Evolutionary conservation across 2,797 vertebrate species (phyloP).

Genomic region (Myoxocephalus aenaeus): DNA sequence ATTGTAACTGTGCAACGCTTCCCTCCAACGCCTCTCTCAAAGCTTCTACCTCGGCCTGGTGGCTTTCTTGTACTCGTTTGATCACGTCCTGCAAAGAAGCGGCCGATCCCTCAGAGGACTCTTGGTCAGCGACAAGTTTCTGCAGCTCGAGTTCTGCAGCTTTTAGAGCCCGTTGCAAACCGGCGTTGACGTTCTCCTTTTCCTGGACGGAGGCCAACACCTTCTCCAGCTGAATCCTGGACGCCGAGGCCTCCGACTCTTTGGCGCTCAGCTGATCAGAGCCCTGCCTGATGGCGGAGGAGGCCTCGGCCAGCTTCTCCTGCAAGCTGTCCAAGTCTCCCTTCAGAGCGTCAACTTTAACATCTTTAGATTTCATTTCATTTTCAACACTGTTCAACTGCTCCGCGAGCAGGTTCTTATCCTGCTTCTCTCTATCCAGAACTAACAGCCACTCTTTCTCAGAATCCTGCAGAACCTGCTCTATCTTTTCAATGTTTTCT

Average conservation of each 20-base stretch:
- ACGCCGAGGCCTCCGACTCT: constrained; percentile 73
- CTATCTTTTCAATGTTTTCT: constrained; percentile 82
- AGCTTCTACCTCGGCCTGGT: constrained; percentile 69
- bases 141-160: constrained; percentile 79
- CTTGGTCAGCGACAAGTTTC: constrained; percentile 54
- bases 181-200: constrained; percentile 80
- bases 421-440: constrained; percentile 83
- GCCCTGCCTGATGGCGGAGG: constrained; percentile 77
- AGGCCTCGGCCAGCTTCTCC: constrained; percentile 80
- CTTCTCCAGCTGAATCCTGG: constrained; percentile 83
- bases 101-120: constrained; percentile 50
- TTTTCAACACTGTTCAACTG: constrained; percentile 81
- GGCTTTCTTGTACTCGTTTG: constrained; percentile 67
- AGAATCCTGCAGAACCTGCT: constrained; percentile 86
- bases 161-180: constrained; percentile 76
- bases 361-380: constrained; percentile 85
- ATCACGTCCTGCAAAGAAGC: constrained; percentile 75
- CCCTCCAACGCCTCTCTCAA: constrained; percentile 73
- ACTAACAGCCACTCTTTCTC: constrained; percentile 87
- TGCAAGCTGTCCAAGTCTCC: constrained; percentile 86
- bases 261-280: constrained; percentile 80
- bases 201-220: constrained; percentile 80
- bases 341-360: constrained; percentile 84
- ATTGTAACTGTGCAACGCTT: constrained; percentile 55
- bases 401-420: constrained; percentile 81